Evolutionary conservation across 2,888 invertebrate species (phyloP), one percentile per base, ranked within the genome.

Genomic region (Dascillus cervinus): DNA sequence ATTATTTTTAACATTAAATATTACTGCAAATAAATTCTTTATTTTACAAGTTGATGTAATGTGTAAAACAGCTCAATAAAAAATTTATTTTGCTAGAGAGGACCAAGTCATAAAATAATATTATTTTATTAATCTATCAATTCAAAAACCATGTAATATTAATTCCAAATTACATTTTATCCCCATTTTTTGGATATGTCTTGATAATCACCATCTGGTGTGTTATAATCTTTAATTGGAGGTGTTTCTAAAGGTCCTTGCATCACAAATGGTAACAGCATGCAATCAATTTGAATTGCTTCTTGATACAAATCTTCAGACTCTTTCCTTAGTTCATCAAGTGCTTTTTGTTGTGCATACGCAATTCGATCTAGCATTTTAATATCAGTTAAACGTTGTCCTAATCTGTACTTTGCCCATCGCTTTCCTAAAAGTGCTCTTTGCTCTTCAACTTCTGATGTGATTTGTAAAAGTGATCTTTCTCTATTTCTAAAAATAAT

Each of bases 141-240:
- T 17, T 6, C 17, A 17, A 4, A 17, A 17, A 17, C 17, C 8
- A 19, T 11, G 10, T 9, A n/a, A 9, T 10, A 4, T 21, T n/a
- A 11, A 22, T 11, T 19, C 20, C 29, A 29, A n/a, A 13, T 27
- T 41, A 4, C 9, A 22, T 6, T 37, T 41, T 71, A 72, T 38
- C 79, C 73, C 84, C 86, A 89, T 54, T 82, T 84, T 60, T 76
- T 84, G 0, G 88, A 79, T 14, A 83, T 68, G 58, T 94, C 84
- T 11, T 77, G 60, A 56, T 91, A 95, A 52, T 94, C 90, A 20
- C 97, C 97, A 65, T 97, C 95, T 0, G 89, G 87, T 24, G 79
- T 73, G 1, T 75, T 72, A 58, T 90, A 96, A 40, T 77, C 72
- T 52, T 79, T 72, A 34, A 90, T 83, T 0, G 91, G 79, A 2